Conservation (phyloP, 2,888 invertebrate species). For the Byasa hedistus region DNA sequence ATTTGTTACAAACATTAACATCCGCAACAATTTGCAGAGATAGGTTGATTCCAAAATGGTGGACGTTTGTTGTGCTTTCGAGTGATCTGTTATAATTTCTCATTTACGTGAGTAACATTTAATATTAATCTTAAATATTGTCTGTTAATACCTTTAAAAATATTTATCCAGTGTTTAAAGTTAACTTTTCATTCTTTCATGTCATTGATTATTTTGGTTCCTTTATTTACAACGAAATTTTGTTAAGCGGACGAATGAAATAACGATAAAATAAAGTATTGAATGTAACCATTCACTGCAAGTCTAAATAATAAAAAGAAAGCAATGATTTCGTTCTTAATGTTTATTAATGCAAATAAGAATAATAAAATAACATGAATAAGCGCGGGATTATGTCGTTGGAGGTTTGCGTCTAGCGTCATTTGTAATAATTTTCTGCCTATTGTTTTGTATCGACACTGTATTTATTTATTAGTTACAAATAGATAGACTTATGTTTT, state of each 20-base stretch:
- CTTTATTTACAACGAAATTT: constrained; percentile 55
- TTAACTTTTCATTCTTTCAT: constrained; percentile 10
- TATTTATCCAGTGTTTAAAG: background rate
- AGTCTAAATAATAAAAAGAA: background rate
- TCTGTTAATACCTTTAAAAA: background rate
- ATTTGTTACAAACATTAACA: constrained; percentile 41
- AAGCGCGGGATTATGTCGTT: constrained; percentile 72
- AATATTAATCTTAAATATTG: constrained; percentile 1
- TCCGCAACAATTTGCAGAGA: constrained; percentile 52
- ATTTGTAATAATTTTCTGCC: constrained; percentile 34
- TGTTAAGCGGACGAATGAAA: constrained; percentile 30
- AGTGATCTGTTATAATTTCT: constrained; percentile 53
- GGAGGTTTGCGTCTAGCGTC: constrained; percentile 56
- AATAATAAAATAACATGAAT: constrained; percentile 41
- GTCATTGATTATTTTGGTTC: constrained; percentile 38
- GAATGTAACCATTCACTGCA: constrained; percentile 13
- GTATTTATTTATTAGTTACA: background rate
- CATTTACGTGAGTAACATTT: constrained; percentile 21
- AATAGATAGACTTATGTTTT: background rate
- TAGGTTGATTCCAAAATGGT: constrained; percentile 77
- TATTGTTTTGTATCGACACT: background rate
- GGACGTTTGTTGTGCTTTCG: constrained; percentile 79
- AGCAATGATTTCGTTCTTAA: background rate
- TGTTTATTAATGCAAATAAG: background rate
- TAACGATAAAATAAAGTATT: constrained; percentile 37